Conservation (phyloP, 2,113 vertebrate species). For the Cettia cetti region DNA sequence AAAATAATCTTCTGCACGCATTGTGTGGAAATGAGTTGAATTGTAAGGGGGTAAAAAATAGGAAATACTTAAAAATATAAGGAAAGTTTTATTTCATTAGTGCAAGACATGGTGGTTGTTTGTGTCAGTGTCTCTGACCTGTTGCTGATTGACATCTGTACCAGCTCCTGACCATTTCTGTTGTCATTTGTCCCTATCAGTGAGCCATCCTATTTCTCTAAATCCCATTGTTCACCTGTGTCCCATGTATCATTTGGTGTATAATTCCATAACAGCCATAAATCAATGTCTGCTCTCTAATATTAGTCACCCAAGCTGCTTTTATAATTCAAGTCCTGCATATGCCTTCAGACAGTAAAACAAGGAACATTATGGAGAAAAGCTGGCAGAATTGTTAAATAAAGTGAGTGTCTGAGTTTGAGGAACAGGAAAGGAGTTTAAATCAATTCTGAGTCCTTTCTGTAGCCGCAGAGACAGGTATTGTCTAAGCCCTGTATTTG, state of each 20-base stretch:
- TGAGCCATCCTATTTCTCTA: not conserved
- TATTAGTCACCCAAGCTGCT: not conserved
- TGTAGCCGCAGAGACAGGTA: not conserved
- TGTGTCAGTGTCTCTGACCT: not conserved
- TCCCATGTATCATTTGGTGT: not conserved
- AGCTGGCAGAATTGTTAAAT: not conserved
- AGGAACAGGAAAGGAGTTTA: not conserved
- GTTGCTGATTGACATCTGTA: not conserved
- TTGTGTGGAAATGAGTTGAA: not conserved
- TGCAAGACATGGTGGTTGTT: not conserved
- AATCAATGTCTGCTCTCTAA: not conserved
- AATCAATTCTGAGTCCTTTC: not conserved
- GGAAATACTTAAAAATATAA: not conserved
- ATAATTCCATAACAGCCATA: not conserved
- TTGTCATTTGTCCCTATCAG: not conserved
- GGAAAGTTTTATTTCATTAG: not conserved
- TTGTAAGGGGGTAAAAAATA: not conserved
- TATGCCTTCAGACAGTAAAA: not conserved
- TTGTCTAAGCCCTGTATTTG: not conserved
- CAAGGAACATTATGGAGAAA: not conserved
- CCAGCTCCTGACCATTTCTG: not conserved
- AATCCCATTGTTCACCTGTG: not conserved
- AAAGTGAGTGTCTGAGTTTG: not conserved
- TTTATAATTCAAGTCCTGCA: not conserved
- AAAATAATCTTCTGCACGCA: not conserved